Evolutionary conservation across 2,113 vertebrate species (phyloP).

Genomic region (Zosterops hypoxanthus): DNA sequence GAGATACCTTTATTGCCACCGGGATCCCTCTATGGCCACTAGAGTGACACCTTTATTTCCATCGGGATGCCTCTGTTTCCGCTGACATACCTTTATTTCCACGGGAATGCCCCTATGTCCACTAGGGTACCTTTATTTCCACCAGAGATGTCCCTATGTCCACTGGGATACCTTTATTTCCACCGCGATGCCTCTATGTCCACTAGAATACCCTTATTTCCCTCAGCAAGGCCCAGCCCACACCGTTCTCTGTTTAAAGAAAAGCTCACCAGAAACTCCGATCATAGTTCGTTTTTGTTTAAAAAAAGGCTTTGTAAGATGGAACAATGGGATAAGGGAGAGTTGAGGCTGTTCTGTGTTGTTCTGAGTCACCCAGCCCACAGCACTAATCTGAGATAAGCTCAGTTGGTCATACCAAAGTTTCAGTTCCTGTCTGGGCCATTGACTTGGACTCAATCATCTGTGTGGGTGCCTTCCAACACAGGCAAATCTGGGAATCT

Average conservation of each 20-base stretch:
- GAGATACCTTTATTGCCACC: too few species aligned
- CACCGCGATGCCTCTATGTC: fast-evolving
- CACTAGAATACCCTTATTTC: fast-evolving
- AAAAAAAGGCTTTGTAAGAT: not conserved
- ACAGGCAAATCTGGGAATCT: not conserved
- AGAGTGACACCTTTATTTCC: too few species aligned
- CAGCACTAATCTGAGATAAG: not conserved
- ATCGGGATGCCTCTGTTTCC: too few species aligned
- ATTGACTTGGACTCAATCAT: fast-evolving
- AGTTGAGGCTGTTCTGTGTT: not conserved
- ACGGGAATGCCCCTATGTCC: too few species aligned
- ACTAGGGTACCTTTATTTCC: too few species aligned
- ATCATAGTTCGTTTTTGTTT: not conserved
- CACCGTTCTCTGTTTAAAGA: not conserved
- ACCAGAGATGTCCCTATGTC: too few species aligned
- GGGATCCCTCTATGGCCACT: too few species aligned
- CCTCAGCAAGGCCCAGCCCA: not conserved
- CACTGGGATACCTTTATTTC: too few species aligned
- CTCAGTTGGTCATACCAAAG: not conserved
- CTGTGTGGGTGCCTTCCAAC: not conserved
- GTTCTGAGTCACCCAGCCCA: not conserved
- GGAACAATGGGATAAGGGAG: not conserved
- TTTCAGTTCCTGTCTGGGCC: not conserved
- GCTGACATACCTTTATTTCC: too few species aligned
- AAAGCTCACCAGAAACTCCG: not conserved